These are phyloP conservation scores for Cheilosia scutellata DNA, from an alignment of 2,888 invertebrate species.

Conservation along the genomic window DNA sequence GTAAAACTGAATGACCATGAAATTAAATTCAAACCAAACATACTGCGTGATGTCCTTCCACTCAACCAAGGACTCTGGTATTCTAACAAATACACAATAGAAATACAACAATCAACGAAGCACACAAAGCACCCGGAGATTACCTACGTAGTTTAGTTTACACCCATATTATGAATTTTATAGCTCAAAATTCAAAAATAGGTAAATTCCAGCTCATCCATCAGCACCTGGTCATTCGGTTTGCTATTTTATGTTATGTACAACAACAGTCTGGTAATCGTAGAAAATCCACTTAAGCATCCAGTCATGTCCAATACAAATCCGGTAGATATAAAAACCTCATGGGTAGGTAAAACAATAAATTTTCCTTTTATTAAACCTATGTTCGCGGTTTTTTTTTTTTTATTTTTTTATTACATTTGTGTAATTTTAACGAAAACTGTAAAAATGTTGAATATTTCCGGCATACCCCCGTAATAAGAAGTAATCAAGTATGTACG, in stretches of 20 bases:
- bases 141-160: too few species aligned
- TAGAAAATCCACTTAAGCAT: slow-evolving; percentile 28
- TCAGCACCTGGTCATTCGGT: slow-evolving; percentile 11
- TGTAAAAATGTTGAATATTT: slow-evolving; percentile 18
- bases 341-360: slow-evolving; percentile 43
- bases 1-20: not conserved
- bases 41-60: too few species aligned
- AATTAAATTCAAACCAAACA: not conserved
- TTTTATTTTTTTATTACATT: slow-evolving; percentile 11
- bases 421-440: slow-evolving; percentile 27
- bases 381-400: slow-evolving; percentile 9
- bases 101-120: too few species aligned
- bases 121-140: too few species aligned
- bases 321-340: slow-evolving; percentile 23
- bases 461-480: slow-evolving; percentile 1
- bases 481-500: slow-evolving; percentile 40
- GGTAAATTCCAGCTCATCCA: slow-evolving; percentile 4
- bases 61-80: too few species aligned
- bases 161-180: not conserved
- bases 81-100: too few species aligned
- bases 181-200: not conserved
- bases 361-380: slow-evolving; percentile 55
- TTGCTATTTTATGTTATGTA: slow-evolving; percentile 8
- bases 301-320: slow-evolving; percentile 38
- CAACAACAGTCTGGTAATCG: slow-evolving; percentile 6